Evolutionary conservation across 2,797 vertebrate genomes (phyloP).

Genomic region (Sebastes hubbsi): DNA sequence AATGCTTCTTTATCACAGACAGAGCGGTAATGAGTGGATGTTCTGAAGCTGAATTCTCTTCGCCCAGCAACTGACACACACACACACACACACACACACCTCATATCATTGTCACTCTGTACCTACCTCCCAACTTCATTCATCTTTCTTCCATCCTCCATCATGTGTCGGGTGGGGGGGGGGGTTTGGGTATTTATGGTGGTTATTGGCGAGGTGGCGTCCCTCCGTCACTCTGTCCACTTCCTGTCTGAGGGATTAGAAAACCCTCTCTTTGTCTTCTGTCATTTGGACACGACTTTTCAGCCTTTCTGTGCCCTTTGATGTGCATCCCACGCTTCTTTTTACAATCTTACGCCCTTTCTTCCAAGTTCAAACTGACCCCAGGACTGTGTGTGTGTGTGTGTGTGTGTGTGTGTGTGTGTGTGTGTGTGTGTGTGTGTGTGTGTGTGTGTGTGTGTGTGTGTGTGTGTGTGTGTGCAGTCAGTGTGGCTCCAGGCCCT

Average conservation of each 20-base stretch:
- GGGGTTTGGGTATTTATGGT: not conserved
- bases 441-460: no score
- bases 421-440: not conserved
- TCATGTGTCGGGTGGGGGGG: not conserved
- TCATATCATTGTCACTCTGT: not conserved
- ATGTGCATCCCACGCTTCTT: conserved; percentile 55
- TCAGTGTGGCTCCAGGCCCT: conserved; percentile 73
- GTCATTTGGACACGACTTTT: conserved; percentile 29
- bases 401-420: not conserved
- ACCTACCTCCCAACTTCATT: not conserved
- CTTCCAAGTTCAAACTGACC: conserved; percentile 27
- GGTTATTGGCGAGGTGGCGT: conserved; percentile 4
- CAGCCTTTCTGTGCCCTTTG: conserved; percentile 50
- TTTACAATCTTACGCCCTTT: conserved; percentile 27
- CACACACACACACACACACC: not conserved
- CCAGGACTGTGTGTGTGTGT: not conserved
- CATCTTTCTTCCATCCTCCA: conserved; percentile 12
- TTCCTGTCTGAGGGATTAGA: conserved; percentile 56
- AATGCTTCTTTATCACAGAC: not conserved
- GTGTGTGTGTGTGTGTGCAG: not conserved
- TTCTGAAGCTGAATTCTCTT: conserved; percentile 61
- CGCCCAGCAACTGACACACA: conserved; percentile 64
- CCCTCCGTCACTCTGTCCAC: conserved; percentile 51
- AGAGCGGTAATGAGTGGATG: conserved; percentile 55
- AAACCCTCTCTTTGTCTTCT: conserved; percentile 26